Conservation (phyloP, 2,888 invertebrate species). For the Cryptus armator region DNA sequence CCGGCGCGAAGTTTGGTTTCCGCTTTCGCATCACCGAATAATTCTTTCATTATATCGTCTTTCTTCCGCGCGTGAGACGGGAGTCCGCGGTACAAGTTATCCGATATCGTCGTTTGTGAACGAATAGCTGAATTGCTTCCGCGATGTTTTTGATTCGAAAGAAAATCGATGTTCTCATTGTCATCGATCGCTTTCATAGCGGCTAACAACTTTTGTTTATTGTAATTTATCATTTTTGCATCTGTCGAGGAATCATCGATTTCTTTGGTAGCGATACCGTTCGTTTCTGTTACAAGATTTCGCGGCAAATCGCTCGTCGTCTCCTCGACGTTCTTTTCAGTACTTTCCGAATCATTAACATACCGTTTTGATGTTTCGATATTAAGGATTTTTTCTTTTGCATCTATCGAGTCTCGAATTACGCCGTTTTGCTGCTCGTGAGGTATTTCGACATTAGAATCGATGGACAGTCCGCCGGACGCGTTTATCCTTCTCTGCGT, state of each 20-base stretch:
- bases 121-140: slow-evolving; percentile 68
- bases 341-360: background rate
- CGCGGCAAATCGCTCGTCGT: background rate
- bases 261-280: slow-evolving; percentile 9
- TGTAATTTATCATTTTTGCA: slow-evolving; percentile 78
- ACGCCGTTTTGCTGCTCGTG: slow-evolving; percentile 42
- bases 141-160: slow-evolving; percentile 74
- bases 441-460: slow-evolving; percentile 23
- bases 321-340: slow-evolving; percentile 6
- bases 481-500: slow-evolving; percentile 13
- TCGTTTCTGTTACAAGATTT: slow-evolving; percentile 21
- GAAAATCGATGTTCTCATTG: slow-evolving; percentile 82
- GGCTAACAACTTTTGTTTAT: slow-evolving; percentile 88
- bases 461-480: background rate
- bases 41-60: slow-evolving; percentile 79
- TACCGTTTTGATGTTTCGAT: background rate
- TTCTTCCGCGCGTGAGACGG: slow-evolving; percentile 79
- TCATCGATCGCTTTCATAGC: slow-evolving; percentile 89
- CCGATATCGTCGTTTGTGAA: slow-evolving; percentile 77
- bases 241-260: slow-evolving; percentile 31
- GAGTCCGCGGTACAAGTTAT: slow-evolving; percentile 81
- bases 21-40: slow-evolving; percentile 76
- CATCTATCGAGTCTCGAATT: background rate
- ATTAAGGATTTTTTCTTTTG: background rate
- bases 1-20: slow-evolving; percentile 75